Percentiles rank a stretch among this genome's conserved stretches.
These are phyloP conservation scores for Athalia circularis DNA, from an alignment of 2,888 invertebrate species.

Conservation along the genomic window DNA sequence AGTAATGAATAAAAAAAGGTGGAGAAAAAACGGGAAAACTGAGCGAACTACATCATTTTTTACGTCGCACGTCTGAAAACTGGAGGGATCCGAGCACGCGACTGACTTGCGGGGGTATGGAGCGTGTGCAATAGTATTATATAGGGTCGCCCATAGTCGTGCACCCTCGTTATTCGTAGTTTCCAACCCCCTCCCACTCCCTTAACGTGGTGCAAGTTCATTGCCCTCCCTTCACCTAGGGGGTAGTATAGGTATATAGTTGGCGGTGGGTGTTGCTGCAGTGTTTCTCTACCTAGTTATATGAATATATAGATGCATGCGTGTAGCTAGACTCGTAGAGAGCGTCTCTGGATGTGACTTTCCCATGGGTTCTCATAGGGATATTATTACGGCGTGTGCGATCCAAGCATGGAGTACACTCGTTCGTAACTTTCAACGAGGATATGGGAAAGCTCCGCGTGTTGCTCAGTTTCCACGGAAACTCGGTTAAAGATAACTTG, in stretches of 20 bases:
- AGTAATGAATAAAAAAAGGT: no score
- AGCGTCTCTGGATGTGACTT: no score
- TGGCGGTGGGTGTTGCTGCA: not conserved
- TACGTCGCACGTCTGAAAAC: no score
- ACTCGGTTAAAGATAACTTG: slow-evolving; percentile 4
- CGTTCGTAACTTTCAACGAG: not conserved
- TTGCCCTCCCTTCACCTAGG: slow-evolving; percentile 23
- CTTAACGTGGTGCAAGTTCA: slow-evolving; percentile 19
- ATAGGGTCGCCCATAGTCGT: not conserved
- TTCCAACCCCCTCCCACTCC: not conserved
- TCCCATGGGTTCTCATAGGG: no score
- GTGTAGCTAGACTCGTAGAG: not conserved
- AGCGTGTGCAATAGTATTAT: not conserved
- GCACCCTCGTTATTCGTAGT: slow-evolving; percentile 29
- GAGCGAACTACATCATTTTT: no score
- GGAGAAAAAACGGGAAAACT: no score
- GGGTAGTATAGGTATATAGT: not conserved
- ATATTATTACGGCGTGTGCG: no score
- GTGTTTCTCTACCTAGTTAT: not conserved
- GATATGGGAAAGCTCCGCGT: not conserved
- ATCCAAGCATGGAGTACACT: no score
- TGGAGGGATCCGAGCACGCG: no score
- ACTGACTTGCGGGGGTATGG: no score
- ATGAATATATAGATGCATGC: not conserved
- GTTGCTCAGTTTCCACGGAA: not conserved